Percentiles rank a stretch among this genome's conserved stretches.
Evolutionary conservation across 2,888 invertebrate species (phyloP).

Genomic region (Galerucella nymphaeae): DNA sequence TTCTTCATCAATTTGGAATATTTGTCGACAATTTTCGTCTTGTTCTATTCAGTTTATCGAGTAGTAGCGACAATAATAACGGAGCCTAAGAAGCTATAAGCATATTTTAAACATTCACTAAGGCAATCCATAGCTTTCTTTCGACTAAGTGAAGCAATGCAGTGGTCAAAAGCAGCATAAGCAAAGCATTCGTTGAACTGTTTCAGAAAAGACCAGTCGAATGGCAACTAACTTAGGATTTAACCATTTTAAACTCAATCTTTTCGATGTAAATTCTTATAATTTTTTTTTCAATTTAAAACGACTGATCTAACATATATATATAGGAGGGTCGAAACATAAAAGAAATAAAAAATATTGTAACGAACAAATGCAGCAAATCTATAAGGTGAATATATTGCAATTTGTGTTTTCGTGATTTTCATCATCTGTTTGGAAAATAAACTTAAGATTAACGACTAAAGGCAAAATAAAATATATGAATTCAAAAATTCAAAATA

Average conservation of each 20-base stretch:
- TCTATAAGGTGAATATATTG: constrained; percentile 64
- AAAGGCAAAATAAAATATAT: constrained; percentile 57
- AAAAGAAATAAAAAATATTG: constrained; percentile 46
- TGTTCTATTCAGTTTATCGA: not conserved
- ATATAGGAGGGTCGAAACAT: constrained; percentile 46
- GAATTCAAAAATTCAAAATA: constrained; percentile 44
- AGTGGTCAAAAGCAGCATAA: constrained; percentile 57
- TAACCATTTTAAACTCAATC: constrained; percentile 32
- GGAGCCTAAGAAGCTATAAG: constrained; percentile 31
- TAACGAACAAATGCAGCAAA: constrained; percentile 63
- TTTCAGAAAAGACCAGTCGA: constrained; percentile 79
- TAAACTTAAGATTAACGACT: constrained; percentile 55
- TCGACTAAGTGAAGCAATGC: constrained; percentile 56
- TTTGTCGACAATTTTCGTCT: not conserved
- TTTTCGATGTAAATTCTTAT: constrained; percentile 25
- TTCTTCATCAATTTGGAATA: not conserved
- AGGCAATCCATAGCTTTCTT: constrained; percentile 41
- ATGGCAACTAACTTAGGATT: constrained; percentile 70
- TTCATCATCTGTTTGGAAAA: constrained; percentile 45
- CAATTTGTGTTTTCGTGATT: constrained; percentile 65
- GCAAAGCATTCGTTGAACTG: constrained; percentile 66
- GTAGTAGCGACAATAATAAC: constrained; percentile 6
- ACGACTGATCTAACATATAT: constrained; percentile 62
- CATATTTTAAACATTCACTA: constrained; percentile 46
- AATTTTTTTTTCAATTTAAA: constrained; percentile 41